Percentiles rank a stretch among this genome's conserved stretches.
phyloP scores from a whole-genome alignment of 2,797 vertebrate species.

The Anniella stebbinsi region DNA sequence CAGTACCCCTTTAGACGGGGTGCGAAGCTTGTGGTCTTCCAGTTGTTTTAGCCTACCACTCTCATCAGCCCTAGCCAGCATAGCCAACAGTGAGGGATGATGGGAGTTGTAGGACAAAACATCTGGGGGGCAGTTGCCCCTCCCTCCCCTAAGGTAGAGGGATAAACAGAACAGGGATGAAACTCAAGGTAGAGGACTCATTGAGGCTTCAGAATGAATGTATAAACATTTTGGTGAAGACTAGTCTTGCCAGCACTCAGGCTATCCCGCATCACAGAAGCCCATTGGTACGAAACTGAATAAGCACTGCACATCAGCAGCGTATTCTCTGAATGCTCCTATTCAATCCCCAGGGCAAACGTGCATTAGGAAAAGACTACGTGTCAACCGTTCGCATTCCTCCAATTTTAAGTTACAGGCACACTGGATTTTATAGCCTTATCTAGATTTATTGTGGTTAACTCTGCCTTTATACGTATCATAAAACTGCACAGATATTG shows the following conservation, averaged over 20 bases:
- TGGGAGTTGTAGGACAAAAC: too few species aligned
- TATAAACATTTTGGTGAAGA: neutral
- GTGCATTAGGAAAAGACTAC: neutral
- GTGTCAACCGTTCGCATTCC: slow-evolving; percentile 45
- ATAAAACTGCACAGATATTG: slow-evolving; percentile 61
- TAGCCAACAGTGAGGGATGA: too few species aligned
- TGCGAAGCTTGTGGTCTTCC: neutral
- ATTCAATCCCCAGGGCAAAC: slow-evolving; percentile 9
- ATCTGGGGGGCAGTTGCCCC: too few species aligned
- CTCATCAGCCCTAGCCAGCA: too few species aligned
- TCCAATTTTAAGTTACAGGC: slow-evolving; percentile 54
- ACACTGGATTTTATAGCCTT: slow-evolving; percentile 62
- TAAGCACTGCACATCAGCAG: neutral
- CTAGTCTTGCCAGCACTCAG: neutral
- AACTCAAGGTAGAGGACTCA: neutral
- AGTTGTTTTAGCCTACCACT: neutral
- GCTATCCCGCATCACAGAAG: neutral
- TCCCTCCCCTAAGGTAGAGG: neutral
- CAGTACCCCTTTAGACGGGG: too few species aligned
- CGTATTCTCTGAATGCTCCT: neutral
- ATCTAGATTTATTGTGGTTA: slow-evolving; percentile 70
- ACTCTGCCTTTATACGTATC: slow-evolving; percentile 60
- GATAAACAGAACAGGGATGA: neutral
- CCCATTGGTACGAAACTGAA: slow-evolving; percentile 8
- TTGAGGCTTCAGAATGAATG: neutral